Base-by-base conservation (phyloP, 2,113 vertebrate genomes). In the Ornithorhynchus anatinus region DNA sequence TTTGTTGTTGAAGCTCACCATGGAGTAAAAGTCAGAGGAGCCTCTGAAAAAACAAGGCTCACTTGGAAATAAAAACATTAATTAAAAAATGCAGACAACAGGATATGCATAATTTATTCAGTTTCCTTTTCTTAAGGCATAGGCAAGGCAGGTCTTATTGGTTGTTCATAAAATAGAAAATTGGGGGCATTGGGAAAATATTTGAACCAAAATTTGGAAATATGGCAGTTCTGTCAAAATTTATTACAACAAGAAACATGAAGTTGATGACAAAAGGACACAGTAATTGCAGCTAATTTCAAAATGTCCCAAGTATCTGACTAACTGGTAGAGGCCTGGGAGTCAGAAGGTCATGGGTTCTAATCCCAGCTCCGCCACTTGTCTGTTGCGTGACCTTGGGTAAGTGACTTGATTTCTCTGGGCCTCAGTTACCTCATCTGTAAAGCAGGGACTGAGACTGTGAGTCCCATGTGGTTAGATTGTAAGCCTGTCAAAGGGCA, bases 1-100 rank as follows among this genome's bases (percentile, higher is more conserved):
- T 60, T n/a, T 66, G 53, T 69, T 65, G 56, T 19, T 59, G 58
- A 56, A 31, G 51, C 59, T 82, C 36, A 27, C 58, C 37, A 38
- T n/a, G 62, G 39, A 78, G 73, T 62, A 59, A 50, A 69, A 75
- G 53, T 36, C 60, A 38, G 62, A 68, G 29, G 76, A 81, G 75
- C 66, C 40, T 67, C 20, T 35, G 40, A 61, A 48, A 79, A 72
- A 77, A 42, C 9, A 59, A 63, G 51, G 69, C 66, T 85, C 62
- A 19, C 72, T 74, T 66, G 80, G 75, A 77, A 75, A 85, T 69
- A 59, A 48, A 79, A 77, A 57, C 56, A 77, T 39, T 19, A 47
- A 61, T 57, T 56, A 27, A 25, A 33, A 14, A 6, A 31, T 8
- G 13, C 31, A 45, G 66, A 50, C 47, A 50, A 38, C 12, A 7